Conservation (phyloP, 1,140 invertebrate species). For the Heliconius hewitsoni region DNA sequence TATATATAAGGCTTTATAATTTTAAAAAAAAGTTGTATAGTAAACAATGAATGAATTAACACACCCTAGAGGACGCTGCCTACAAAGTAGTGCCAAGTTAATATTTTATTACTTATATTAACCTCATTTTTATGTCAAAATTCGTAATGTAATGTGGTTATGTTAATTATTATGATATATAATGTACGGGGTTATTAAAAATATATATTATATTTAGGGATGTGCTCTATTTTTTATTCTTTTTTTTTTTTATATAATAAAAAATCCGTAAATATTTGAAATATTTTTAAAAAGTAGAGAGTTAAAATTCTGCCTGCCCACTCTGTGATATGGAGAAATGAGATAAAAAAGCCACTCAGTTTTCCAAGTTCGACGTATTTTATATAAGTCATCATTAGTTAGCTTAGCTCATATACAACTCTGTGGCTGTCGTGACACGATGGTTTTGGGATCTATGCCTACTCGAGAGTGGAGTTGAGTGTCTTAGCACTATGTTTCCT, state of each 20-base stretch:
- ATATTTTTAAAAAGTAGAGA: no score
- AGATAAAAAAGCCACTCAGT: no score
- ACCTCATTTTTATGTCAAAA: slow-evolving; percentile 60
- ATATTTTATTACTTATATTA: slow-evolving; percentile 65
- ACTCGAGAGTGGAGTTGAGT: neutral
- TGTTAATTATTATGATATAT: slow-evolving; percentile 56
- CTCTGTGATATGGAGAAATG: no score
- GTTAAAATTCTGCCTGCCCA: no score
- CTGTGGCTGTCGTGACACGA: no score
- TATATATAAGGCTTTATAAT: neutral
- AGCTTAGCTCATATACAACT: no score
- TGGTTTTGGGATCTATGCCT: no score
- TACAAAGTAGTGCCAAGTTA: slow-evolving; percentile 29
- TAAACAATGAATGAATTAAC: slow-evolving; percentile 28
- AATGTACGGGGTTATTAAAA: neutral
- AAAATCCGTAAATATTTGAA: no score
- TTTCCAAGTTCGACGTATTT: no score
- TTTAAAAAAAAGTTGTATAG: no score
- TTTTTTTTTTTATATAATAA: neutral
- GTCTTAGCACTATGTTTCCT: neutral
- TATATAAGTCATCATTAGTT: no score
- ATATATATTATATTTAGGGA: neutral
- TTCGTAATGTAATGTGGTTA: slow-evolving; percentile 54
- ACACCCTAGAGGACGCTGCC: slow-evolving; percentile 48
- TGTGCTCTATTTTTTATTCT: neutral